Evolutionary conservation across 2,888 invertebrate species (phyloP), one percentile per base, ranked within the genome.

Genomic region (Sphaerophoria rueppellii): DNA sequence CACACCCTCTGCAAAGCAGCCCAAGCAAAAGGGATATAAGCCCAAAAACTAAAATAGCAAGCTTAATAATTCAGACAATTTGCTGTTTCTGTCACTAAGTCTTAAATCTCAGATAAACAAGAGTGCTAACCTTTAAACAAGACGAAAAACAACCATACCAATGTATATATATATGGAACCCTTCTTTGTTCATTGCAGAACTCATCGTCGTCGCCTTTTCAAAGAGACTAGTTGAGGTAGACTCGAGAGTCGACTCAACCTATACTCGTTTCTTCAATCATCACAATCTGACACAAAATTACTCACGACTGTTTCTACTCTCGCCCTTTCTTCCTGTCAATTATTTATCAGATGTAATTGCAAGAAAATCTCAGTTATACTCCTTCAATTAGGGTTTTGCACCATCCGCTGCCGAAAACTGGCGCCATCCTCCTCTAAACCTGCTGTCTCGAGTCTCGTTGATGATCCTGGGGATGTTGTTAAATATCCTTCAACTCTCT

Each of bases 261-360:
- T 40, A 2, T 46, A 34, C 32, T 48, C 12, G 57, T 67, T 57
- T 4, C 12, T 34, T 70, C 46, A 63, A 79, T 74, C 78, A 78
- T 70, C 78, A 70, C 78, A 82, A 78, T 58, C 82, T 77, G 82
- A 82, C 73, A 70, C 73, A 67, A 77, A 77, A 80, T 80, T 80
- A 70, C 70, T 75, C 70, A 61, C 50, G 24, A 43, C 48, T 58
- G 50, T 35, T 50, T 24, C 54, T 24, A 37, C 7, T 57, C 50
- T 57, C 35, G 32, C 32, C 54, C 46, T 43, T 34, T 55, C 46
- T 52, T 37, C 52, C 24, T 82, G 73, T 83, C 79, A 83, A 83
- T 83, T 83, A 83, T 83, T 83, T 83, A 83, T 79, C 65, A 67
- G 73, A 74, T 67, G 71, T 77, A 73, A 73, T 77, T 77, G 77